Evolutionary conservation across 2,888 invertebrate genomes (phyloP).

Genomic region (Mantis religiosa): DNA sequence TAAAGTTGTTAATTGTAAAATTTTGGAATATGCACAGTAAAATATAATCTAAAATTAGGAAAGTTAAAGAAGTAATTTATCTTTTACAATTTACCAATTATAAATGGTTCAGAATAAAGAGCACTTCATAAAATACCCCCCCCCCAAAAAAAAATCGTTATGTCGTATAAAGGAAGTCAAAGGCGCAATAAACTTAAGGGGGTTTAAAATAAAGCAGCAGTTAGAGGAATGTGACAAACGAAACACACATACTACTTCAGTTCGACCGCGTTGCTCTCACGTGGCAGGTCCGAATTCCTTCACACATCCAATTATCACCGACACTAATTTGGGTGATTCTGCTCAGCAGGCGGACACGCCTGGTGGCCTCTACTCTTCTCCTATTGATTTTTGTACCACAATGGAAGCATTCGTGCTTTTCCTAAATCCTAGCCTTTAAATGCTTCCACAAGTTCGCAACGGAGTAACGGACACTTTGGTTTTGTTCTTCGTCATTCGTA

Average conservation of each 20-base stretch:
- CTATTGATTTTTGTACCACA: background rate
- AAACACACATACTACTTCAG: background rate
- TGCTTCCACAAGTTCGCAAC: background rate
- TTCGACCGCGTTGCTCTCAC: background rate
- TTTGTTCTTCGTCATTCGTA: background rate
- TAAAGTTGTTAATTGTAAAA: too few relatives aligned
- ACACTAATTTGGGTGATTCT: constrained; percentile 8
- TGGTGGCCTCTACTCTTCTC: background rate
- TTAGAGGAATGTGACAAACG: background rate
- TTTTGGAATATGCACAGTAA: too few relatives aligned
- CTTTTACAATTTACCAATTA: too few relatives aligned
- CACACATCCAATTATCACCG: constrained; percentile 26
- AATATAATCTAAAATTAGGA: too few relatives aligned
- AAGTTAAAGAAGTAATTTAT: too few relatives aligned
- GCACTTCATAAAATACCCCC: too few relatives aligned
- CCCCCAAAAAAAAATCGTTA: too few relatives aligned
- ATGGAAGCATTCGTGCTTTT: background rate
- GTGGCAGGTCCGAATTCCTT: constrained; percentile 11
- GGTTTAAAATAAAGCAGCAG: too few relatives aligned
- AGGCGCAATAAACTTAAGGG: too few relatives aligned
- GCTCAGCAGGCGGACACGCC: background rate
- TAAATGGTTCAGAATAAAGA: too few relatives aligned
- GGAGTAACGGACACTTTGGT: background rate
- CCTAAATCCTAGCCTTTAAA: background rate
- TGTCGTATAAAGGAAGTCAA: too few relatives aligned